phyloP scores from a whole-genome alignment of 1,140 invertebrate species.

The Drosophila sucinea region DNA sequence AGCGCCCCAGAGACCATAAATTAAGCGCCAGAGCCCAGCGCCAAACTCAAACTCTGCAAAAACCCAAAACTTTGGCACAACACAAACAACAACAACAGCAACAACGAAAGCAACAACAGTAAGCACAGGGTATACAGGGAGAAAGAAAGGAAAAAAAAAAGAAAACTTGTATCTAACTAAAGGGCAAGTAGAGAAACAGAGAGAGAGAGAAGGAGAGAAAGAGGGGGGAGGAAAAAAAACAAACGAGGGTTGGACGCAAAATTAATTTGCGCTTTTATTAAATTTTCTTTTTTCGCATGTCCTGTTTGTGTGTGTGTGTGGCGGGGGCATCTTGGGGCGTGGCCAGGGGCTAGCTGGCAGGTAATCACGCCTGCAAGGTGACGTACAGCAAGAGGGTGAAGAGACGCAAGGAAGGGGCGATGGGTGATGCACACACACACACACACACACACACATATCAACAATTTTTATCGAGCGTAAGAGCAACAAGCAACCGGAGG shows the following conservation, averaged over 20 bases:
- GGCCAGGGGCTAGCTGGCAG: conserved; percentile 30
- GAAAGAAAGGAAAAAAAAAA: neutral
- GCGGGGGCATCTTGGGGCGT: neutral
- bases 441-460: conserved; percentile 43
- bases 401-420: neutral
- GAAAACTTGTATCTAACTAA: conserved; percentile 74
- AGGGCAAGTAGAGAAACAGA: conserved; percentile 19
- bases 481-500: conserved; percentile 62
- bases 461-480: conserved; percentile 72
- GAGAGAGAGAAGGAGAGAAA: neutral
- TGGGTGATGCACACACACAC: conserved; percentile 25
- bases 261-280: conserved; percentile 81
- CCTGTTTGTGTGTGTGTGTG: neutral
- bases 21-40: conserved; percentile 65
- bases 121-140: neutral
- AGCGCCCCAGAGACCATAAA: conserved; percentile 78
- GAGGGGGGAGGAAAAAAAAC: conserved; percentile 1
- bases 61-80: conserved; percentile 35
- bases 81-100: conserved; percentile 62
- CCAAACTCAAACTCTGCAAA: conserved; percentile 56
- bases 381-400: neutral
- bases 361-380: conserved; percentile 63
- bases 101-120: conserved; percentile 7
- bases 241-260: conserved; percentile 73
- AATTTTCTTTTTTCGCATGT: conserved; percentile 55